Evolutionary conservation across 2,113 vertebrate genomes (phyloP).

Genomic region (Spermophilus dauricus): DNA sequence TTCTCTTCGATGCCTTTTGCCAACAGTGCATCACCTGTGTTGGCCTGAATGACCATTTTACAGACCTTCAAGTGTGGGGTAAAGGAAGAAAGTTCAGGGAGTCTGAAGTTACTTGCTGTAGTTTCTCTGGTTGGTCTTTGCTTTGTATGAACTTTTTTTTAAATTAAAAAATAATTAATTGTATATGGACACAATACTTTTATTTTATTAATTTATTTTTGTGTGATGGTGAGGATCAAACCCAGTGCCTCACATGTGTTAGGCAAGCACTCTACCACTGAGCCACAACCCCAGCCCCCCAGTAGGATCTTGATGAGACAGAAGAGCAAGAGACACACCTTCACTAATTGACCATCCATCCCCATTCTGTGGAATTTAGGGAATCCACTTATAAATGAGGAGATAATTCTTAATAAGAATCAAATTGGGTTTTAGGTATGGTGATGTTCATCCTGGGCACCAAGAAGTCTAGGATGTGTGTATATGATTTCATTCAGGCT

Average conservation of each 20-base stretch:
- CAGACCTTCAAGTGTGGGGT: background rate
- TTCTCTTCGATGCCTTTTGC: constrained; percentile 35
- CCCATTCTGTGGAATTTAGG: background rate
- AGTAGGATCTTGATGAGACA: constrained; percentile 7
- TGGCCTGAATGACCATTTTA: background rate
- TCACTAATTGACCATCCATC: background rate
- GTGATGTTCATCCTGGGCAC: background rate
- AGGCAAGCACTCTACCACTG: no score
- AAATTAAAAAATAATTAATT: no score
- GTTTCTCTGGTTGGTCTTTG: constrained; percentile 7
- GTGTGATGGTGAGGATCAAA: no score
- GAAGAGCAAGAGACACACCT: background rate
- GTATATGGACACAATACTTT: no score
- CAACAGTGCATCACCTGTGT: constrained; percentile 33
- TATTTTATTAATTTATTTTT: no score
- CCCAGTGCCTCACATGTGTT: no score
- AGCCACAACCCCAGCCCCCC: background rate
- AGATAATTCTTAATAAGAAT: constrained; percentile 21
- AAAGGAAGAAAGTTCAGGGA: background rate
- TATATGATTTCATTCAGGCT: background rate
- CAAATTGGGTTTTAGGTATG: background rate
- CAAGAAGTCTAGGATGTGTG: background rate
- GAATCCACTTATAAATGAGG: constrained; percentile 5
- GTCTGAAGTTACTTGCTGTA: background rate
- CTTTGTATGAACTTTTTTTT: no score